A percentile compares a stretch with the other conserved stretches of the same genome.
Conservation (phyloP, 2,888 invertebrate genomes). For the Amblyjoppa proteus region DNA sequence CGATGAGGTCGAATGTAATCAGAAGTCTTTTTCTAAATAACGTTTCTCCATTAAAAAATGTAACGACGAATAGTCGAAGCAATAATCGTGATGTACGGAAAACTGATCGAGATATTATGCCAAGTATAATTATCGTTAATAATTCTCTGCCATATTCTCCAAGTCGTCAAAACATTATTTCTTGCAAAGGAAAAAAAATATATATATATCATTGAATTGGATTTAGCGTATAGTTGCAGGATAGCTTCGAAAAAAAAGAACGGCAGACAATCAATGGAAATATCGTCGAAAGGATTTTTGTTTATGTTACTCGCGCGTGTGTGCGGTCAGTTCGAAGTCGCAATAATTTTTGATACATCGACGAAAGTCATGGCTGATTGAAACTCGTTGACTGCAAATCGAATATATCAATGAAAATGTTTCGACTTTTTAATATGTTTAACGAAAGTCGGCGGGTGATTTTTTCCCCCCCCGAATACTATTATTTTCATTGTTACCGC, state of each 20-base stretch:
- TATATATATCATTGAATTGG: not conserved
- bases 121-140: not conserved
- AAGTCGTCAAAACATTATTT: not conserved
- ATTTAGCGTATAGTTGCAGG: not conserved
- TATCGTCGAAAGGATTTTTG: not conserved
- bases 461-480: not conserved
- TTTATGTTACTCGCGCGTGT: slow-evolving; percentile 36
- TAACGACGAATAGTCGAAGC: slow-evolving; percentile 17
- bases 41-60: slow-evolving; percentile 15
- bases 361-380: slow-evolving; percentile 60
- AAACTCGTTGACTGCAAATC: slow-evolving; percentile 38
- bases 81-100: slow-evolving; percentile 28
- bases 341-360: slow-evolving; percentile 36
- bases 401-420: slow-evolving; percentile 24
- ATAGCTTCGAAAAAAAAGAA: slow-evolving; percentile 34
- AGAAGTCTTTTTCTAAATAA: slow-evolving; percentile 30
- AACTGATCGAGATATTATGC: not conserved
- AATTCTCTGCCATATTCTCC: slow-evolving; percentile 4
- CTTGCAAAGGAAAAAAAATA: not conserved
- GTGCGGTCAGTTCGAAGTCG: not conserved
- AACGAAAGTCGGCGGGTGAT: slow-evolving; percentile 12
- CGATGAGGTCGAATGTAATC: slow-evolving; percentile 24
- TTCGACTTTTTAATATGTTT: slow-evolving; percentile 22
- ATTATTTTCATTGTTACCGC: slow-evolving; percentile 20
- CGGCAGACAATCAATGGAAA: slow-evolving; percentile 60